Percentiles rank a stretch among this genome's conserved stretches.
Evolutionary conservation across 53 echinoderm and acorn worm species (phyloP).

Genomic region (Paracentrotus lividus): DNA sequence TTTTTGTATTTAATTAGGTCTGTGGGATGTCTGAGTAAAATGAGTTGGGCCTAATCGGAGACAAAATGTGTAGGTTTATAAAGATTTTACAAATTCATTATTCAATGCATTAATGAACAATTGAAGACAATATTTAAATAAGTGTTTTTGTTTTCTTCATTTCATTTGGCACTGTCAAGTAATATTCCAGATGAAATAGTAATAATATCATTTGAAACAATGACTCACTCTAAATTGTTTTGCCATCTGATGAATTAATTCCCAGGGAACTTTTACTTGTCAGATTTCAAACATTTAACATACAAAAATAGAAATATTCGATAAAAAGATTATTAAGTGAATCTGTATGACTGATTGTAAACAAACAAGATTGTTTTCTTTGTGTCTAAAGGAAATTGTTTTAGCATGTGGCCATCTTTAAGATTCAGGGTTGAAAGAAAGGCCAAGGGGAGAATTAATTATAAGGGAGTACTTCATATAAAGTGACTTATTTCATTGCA

Average conservation of each 20-base stretch:
- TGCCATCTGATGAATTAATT: neutral
- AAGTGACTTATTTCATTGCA: neutral
- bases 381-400: neutral
- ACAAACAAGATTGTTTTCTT: conserved; percentile 13
- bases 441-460: neutral
- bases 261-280: neutral
- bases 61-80: too few species aligned
- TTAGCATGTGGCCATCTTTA: neutral
- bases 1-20: too few species aligned
- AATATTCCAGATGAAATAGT: neutral
- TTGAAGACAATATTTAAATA: too few species aligned
- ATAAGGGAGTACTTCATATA: neutral
- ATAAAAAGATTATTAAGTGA: neutral
- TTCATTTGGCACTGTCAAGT: neutral
- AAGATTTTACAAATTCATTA: too few species aligned
- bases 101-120: too few species aligned
- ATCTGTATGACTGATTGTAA: neutral
- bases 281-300: neutral
- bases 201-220: neutral
- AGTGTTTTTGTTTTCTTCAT: too few species aligned
- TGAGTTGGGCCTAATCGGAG: too few species aligned
- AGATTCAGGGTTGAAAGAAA: neutral
- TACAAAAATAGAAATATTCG: neutral
- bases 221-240: neutral
- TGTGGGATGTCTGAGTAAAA: too few species aligned